Evolutionary conservation across 2,113 vertebrate genomes (phyloP).

Genomic region (Nanorana parkeri): DNA sequence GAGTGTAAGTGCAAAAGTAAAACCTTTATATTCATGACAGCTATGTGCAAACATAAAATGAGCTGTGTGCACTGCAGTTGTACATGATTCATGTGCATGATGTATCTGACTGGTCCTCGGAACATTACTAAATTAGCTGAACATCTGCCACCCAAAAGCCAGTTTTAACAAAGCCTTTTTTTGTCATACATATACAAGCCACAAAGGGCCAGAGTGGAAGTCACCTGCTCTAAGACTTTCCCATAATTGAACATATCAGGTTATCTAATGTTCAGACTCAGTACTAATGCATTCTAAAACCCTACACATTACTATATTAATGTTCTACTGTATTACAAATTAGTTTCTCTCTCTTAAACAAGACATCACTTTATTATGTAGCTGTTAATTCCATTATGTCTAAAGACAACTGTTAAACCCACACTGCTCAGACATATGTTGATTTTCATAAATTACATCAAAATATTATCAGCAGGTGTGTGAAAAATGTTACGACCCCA

Average conservation of each 20-base stretch:
- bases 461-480: no score
- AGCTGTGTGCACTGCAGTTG: conserved; percentile 15
- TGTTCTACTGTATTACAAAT: no score
- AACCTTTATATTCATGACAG: conserved; percentile 10
- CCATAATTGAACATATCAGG: neutral
- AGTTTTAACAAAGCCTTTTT: conserved; percentile 22
- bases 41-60: neutral
- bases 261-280: neutral
- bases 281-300: no score
- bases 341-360: no score
- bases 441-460: no score
- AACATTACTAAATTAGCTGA: conserved; percentile 48
- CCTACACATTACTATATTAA: no score
- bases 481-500: no score
- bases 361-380: no score
- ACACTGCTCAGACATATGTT: no score
- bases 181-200: conserved; percentile 12
- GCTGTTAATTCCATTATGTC: no score
- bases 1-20: conserved; percentile 11
- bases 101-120: conserved; percentile 7
- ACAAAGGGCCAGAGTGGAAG: neutral
- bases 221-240: neutral
- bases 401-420: no score
- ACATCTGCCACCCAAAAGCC: conserved; percentile 42
- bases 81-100: conserved; percentile 28